Evolutionary conservation across 2,888 invertebrate genomes (phyloP).

Genomic region (Tuta absoluta): DNA sequence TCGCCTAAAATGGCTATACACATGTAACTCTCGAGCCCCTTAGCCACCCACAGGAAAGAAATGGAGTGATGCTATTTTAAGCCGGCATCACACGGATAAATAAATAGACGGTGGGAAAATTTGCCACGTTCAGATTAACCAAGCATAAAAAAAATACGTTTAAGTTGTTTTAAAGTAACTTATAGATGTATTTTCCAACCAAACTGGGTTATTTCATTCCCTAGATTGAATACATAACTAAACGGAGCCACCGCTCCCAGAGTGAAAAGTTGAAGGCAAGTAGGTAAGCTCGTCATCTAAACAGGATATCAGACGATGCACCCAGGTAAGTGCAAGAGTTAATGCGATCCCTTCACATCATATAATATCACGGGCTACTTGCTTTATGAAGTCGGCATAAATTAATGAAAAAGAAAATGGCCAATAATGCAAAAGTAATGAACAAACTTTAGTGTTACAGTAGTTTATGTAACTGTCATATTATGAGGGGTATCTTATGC

Average conservation of each 20-base stretch:
- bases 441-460: no score
- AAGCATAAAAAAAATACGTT: no score
- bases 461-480: no score
- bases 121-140: no score
- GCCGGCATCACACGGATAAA: no score
- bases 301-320: slow-evolving; percentile 53
- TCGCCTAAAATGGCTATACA: no score
- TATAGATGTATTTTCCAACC: neutral
- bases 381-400: slow-evolving; percentile 9
- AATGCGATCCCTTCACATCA: slow-evolving; percentile 41
- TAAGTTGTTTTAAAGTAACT: neutral
- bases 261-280: slow-evolving; percentile 19
- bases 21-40: no score
- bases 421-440: no score
- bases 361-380: slow-evolving; percentile 16
- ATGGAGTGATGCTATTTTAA: no score
- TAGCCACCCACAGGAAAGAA: no score
- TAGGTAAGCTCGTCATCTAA: slow-evolving; percentile 54
- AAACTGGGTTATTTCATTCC: neutral
- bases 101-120: no score
- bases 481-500: no score
- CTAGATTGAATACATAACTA: neutral
- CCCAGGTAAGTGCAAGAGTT: slow-evolving; percentile 51
- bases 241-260: neutral
- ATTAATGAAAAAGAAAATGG: neutral